Evolutionary conservation across 2,888 invertebrate species (phyloP).

Genomic region (Callyntrura guangdongensis): DNA sequence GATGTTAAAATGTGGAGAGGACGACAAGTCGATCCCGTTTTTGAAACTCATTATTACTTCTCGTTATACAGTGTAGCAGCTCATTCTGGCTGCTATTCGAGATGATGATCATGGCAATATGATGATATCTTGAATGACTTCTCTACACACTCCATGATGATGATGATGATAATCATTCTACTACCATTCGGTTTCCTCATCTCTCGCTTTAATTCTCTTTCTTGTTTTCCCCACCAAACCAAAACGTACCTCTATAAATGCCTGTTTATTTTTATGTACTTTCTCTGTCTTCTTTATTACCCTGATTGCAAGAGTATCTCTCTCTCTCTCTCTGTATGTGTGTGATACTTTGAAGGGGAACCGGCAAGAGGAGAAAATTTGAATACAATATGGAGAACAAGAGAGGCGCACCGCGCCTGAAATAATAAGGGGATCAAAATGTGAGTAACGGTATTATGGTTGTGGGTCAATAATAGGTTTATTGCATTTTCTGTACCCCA

Average conservation of each 20-base stretch:
- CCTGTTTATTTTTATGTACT: constrained; percentile 47
- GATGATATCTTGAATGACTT: constrained; percentile 63
- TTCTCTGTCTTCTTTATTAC: not conserved
- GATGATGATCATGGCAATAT: constrained; percentile 52
- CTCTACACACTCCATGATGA: constrained; percentile 31
- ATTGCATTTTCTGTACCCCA: constrained; percentile 56
- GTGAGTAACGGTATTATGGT: constrained; percentile 62
- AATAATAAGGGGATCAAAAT: constrained; percentile 65
- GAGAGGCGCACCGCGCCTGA: not conserved
- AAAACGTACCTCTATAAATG: not conserved
- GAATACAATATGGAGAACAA: constrained; percentile 36
- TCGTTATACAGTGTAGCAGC: constrained; percentile 21
- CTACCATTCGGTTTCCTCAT: constrained; percentile 48
- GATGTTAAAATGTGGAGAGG: constrained; percentile 71
- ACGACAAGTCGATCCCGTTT: constrained; percentile 73
- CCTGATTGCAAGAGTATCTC: not conserved
- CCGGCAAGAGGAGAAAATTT: constrained; percentile 29
- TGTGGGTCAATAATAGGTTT: constrained; percentile 79
- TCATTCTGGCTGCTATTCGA: constrained; percentile 27
- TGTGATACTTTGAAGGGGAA: constrained; percentile 36
- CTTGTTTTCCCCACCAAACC: constrained; percentile 53
- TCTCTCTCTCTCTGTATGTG: not conserved
- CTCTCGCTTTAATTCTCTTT: constrained; percentile 40
- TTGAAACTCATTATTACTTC: constrained; percentile 74
- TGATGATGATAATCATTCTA: constrained; percentile 28